phyloP scores from a whole-genome alignment of 2,113 vertebrate species.

The Ardeotis arabs region DNA sequence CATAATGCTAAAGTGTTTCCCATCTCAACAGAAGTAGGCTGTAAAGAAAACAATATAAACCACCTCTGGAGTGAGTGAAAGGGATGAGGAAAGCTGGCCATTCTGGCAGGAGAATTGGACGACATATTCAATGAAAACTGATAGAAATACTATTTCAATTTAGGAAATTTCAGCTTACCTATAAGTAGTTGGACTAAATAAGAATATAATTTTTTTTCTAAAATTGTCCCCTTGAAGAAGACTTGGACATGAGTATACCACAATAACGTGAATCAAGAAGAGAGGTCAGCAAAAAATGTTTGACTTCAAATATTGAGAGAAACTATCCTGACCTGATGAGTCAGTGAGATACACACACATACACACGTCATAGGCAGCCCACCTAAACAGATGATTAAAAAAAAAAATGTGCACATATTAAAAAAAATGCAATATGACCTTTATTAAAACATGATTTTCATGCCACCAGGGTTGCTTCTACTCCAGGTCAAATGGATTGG shows the following conservation, averaged over 20 bases:
- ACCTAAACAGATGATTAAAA: not conserved
- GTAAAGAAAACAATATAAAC: not conserved
- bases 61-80: not conserved
- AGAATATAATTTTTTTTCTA: not conserved
- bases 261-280: not conserved
- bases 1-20: not conserved
- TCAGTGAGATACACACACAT: not conserved
- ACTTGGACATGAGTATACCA: not conserved
- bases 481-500: not conserved
- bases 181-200: not conserved
- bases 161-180: not conserved
- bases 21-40: not conserved
- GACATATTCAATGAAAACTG: not conserved
- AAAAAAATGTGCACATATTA: not conserved
- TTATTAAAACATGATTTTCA: not conserved
- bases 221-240: not conserved
- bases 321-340: not conserved
- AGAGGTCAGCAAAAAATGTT: not conserved
- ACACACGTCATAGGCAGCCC: rapidly evolving
- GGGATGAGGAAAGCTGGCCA: not conserved
- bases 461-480: not conserved
- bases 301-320: not conserved
- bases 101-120: not conserved
- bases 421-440: not conserved
- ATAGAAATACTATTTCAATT: not conserved